Evolutionary conservation across 2,888 invertebrate genomes (phyloP), one percentile per base, ranked within the genome.

Genomic region (Sericinus montela): DNA sequence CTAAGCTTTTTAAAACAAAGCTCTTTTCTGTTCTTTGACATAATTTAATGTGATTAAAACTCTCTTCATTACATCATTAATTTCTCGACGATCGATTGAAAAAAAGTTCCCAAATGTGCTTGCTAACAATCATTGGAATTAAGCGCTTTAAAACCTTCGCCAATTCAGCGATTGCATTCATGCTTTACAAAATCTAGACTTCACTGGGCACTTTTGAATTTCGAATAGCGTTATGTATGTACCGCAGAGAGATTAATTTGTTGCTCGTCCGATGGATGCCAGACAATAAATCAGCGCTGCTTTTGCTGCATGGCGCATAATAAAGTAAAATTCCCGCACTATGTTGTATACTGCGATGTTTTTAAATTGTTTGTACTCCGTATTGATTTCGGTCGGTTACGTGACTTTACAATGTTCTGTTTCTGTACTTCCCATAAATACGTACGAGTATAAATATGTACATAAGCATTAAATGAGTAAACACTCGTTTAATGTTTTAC

Each of bases 221-320:
- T 64, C 51, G 59, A 58, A 56, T 57, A 56, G 51, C 42, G 51
- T 42, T 46, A 55, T 51, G 55, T 56, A 55, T 58, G 51, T 41
- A 51, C 55, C 55, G 44, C 62, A 51, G 48, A 37, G 57, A 63
- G 65, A 67, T 67, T 68, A 67, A 68, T 67, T 61, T 57, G 54
- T 49, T 59, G 51, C 56, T 55, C 46, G 45, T 39, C 45, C 58
- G 61, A 63, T 60, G 55, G 59, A 62, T 58, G 51, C 58, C 57
- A 52, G 60, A 56, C 62, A 48, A 59, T 64, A 63, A 63, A 64
- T 65, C 59, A 60, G 52, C 32, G 23, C 23, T 25, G 25, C 38
- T 48, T 51, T 45, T 54, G 47, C 37, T 42, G 41, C 47, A 43
- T 48, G 41, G 29, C 34, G 40, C 52, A 45, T 52, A 51, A 55